Conservation (phyloP, 1,140 invertebrate genomes). For the Helicoverpa armigera region DNA sequence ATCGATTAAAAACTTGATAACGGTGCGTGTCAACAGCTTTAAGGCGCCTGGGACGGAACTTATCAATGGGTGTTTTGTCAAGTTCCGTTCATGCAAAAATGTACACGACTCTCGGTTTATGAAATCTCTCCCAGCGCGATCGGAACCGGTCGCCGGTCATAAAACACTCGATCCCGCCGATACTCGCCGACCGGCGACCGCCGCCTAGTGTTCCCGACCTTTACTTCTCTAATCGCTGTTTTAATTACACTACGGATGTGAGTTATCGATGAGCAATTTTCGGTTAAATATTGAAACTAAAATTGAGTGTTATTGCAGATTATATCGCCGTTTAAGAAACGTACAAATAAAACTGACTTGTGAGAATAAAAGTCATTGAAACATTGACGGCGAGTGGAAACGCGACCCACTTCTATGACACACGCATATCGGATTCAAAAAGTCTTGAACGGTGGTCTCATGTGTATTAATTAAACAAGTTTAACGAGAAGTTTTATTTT, state of each 20-base stretch:
- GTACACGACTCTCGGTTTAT: slow-evolving; percentile 52
- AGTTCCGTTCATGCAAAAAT: slow-evolving; percentile 62
- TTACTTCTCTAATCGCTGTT: slow-evolving; percentile 58
- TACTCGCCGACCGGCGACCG: slow-evolving; percentile 5
- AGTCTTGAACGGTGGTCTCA: slow-evolving; percentile 27
- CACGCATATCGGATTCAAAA: slow-evolving; percentile 43
- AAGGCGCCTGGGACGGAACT: slow-evolving; percentile 74
- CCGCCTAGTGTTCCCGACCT: slow-evolving; percentile 51
- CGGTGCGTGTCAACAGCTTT: slow-evolving; percentile 73
- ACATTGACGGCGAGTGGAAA: slow-evolving; percentile 40
- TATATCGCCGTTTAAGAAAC: slow-evolving; percentile 25
- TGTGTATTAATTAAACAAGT: no score
- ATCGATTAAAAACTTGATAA: slow-evolving; percentile 82
- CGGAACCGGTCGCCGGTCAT: slow-evolving; percentile 58
- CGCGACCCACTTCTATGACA: slow-evolving; percentile 48
- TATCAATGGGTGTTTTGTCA: slow-evolving; percentile 72
- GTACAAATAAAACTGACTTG: slow-evolving; percentile 37
- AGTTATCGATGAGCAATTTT: slow-evolving; percentile 51
- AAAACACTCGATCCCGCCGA: slow-evolving; percentile 51
- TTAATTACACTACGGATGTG: slow-evolving; percentile 58
- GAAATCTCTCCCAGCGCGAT: slow-evolving; percentile 59
- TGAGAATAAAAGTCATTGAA: slow-evolving; percentile 40
- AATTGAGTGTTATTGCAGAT: slow-evolving; percentile 18
- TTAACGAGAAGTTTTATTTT: no score
- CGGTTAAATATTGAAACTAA: slow-evolving; percentile 21